Evolutionary conservation across 1,140 invertebrate species (phyloP).

Genomic region (Pseudomyrmex sp.): DNA sequence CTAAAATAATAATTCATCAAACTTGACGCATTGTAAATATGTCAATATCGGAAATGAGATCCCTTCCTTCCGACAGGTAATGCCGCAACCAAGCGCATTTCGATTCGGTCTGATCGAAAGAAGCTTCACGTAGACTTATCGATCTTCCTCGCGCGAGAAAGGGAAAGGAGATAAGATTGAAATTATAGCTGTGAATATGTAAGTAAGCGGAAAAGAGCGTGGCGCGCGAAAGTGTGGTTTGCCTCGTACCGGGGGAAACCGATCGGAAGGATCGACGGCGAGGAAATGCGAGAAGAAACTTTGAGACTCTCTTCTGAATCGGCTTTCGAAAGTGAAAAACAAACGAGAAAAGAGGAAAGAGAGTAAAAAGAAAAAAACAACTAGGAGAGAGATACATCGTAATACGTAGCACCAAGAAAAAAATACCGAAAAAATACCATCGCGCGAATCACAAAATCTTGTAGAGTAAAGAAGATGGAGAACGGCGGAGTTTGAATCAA

Average conservation of each 20-base stretch:
- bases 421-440: neutral
- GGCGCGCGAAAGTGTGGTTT: constrained; percentile 23
- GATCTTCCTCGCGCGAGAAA: constrained; percentile 21
- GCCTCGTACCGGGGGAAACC: constrained; percentile 44
- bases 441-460: constrained; percentile 18
- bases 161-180: constrained; percentile 26
- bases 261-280: constrained; percentile 25
- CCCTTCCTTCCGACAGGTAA: constrained; percentile 26
- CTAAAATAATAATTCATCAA: constrained; percentile 54
- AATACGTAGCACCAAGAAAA: neutral
- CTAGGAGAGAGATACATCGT: too few species aligned
- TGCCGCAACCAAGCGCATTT: constrained; percentile 38
- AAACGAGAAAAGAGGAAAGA: too few species aligned
- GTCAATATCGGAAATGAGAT: constrained; percentile 52
- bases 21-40: constrained; percentile 54
- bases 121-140: constrained; percentile 29
- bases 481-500: neutral
- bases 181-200: constrained; percentile 69
- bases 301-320: constrained; percentile 16
- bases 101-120: constrained; percentile 43
- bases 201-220: constrained; percentile 54
- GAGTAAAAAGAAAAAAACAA: too few species aligned
- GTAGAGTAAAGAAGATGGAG: neutral
- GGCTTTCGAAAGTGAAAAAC: constrained; percentile 6
- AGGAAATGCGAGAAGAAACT: constrained; percentile 14